Conservation (phyloP, 1,140 invertebrate species). For the Drosophila ficusphila region DNA sequence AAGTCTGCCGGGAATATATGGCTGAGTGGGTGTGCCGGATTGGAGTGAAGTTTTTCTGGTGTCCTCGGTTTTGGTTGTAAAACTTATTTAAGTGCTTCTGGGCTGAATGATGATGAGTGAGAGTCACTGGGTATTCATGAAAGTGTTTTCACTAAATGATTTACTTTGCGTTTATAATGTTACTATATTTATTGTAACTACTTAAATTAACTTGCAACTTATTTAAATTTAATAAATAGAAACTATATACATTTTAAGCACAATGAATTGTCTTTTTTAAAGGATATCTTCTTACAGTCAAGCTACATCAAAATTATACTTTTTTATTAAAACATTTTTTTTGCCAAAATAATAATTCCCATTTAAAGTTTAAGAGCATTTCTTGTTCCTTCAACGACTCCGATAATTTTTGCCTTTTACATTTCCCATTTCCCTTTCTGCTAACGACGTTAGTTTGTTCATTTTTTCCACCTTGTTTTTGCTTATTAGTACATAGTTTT, state of each 20-base stretch:
- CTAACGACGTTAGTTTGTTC: constrained; percentile 61
- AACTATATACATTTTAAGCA: too few relatives aligned
- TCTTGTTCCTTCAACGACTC: constrained; percentile 7
- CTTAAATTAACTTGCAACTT: too few relatives aligned
- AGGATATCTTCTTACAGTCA: too few relatives aligned
- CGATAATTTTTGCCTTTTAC: constrained; percentile 6
- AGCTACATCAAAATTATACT: too few relatives aligned
- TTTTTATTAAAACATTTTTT: too few relatives aligned
- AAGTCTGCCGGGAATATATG: constrained; percentile 46
- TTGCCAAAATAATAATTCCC: background rate
- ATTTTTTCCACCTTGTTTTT: constrained; percentile 55
- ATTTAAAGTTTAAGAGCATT: constrained; percentile 18
- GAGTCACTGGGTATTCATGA: background rate
- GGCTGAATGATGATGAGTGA: background rate
- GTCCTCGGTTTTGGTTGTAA: background rate
- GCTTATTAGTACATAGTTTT: constrained; percentile 74
- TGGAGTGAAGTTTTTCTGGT: background rate
- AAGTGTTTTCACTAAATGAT: too few relatives aligned
- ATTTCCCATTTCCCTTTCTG: constrained; percentile 44
- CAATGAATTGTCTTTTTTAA: too few relatives aligned
- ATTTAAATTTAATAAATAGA: too few relatives aligned
- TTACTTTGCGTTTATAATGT: too few relatives aligned
- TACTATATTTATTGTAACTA: too few relatives aligned
- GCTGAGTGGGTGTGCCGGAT: constrained; percentile 21
- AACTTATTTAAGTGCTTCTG: constrained; percentile 2